Evolutionary conservation across 2,113 vertebrate species (phyloP).

Genomic region (Hydrolagus affinis): DNA sequence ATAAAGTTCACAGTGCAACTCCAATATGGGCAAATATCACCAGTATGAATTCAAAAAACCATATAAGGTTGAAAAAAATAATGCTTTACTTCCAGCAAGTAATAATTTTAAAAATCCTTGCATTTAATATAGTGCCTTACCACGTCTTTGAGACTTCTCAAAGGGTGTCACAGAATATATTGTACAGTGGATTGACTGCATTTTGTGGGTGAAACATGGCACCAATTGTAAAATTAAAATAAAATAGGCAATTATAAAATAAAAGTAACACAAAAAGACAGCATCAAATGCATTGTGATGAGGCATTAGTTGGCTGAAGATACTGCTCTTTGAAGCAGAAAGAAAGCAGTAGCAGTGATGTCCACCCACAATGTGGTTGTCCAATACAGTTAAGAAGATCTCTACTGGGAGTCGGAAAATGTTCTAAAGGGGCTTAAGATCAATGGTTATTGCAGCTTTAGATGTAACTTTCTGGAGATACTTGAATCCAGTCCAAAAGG

Average conservation of each 20-base stretch:
- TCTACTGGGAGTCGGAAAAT: neutral
- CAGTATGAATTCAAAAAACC: neutral
- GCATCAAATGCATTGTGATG: too few relatives aligned
- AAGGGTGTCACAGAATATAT: too few relatives aligned
- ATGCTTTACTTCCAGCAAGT: neutral
- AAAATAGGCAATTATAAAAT: too few relatives aligned
- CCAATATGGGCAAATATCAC: neutral
- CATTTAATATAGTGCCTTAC: too few relatives aligned
- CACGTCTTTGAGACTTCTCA: too few relatives aligned
- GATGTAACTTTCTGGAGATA: neutral
- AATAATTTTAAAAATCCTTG: neutral
- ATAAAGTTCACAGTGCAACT: neutral
- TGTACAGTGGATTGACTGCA: too few relatives aligned
- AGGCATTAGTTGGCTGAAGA: neutral
- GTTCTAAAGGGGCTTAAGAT: neutral
- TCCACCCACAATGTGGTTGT: neutral
- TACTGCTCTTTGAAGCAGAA: neutral
- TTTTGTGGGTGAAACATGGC: too few relatives aligned
- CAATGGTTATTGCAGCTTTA: neutral
- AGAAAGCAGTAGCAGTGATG: neutral
- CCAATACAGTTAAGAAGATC: neutral
- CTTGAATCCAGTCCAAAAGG: neutral
- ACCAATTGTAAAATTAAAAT: too few relatives aligned
- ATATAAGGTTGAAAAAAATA: neutral
- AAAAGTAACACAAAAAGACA: too few relatives aligned